Evolutionary conservation across 2,888 invertebrate genomes (phyloP).

Genomic region (Tetragonula carbonaria): DNA sequence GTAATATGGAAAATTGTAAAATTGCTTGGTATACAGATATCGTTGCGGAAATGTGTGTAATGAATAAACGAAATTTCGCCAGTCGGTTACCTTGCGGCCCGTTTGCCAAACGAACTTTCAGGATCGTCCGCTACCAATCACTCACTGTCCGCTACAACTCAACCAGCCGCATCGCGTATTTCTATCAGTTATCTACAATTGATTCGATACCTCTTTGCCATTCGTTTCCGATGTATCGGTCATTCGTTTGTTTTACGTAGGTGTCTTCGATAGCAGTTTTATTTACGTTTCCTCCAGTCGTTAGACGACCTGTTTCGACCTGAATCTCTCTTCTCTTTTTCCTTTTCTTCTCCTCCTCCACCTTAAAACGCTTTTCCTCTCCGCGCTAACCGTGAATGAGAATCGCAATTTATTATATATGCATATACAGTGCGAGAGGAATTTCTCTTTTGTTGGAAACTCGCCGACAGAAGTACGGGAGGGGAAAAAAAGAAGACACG

Average conservation of each 20-base stretch:
- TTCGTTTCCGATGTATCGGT: conserved; percentile 60
- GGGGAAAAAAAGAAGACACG: background rate
- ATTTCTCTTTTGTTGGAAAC: background rate
- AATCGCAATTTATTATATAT: background rate
- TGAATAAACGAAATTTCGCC: conserved; percentile 62
- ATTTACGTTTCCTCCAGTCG: conserved; percentile 36
- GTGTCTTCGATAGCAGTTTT: conserved; percentile 49
- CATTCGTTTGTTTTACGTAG: conserved; percentile 41
- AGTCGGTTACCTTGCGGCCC: conserved; percentile 43
- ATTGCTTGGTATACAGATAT: conserved; percentile 28
- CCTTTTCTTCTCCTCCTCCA: background rate
- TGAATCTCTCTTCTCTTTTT: background rate
- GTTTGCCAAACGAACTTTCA: conserved; percentile 60
- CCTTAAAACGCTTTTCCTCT: background rate
- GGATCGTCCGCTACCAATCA: conserved; percentile 70
- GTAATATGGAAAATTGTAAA: conserved; percentile 34
- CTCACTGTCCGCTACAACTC: conserved; percentile 74
- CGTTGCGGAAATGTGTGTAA: conserved; percentile 38
- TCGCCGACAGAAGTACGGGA: background rate
- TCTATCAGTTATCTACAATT: conserved; percentile 74
- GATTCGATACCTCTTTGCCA: conserved; percentile 62
- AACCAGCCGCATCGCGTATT: conserved; percentile 66
- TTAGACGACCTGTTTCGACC: background rate
- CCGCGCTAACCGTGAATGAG: background rate
- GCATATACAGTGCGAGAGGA: too few species aligned